Percentiles rank a stretch among this genome's conserved stretches.
Conservation (phyloP, 2,113 vertebrate species). For the Gulo gulo region DNA sequence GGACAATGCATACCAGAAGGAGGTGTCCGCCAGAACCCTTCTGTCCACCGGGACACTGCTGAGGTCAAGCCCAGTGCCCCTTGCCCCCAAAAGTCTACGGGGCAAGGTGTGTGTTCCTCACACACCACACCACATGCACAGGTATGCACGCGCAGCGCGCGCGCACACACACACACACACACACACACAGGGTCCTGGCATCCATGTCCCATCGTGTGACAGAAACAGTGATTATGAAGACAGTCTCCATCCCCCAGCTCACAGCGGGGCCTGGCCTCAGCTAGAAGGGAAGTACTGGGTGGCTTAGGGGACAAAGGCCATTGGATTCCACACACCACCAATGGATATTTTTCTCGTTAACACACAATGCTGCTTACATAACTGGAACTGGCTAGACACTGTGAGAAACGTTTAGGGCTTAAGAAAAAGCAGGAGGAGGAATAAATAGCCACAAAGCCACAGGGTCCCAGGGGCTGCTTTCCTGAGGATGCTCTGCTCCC, state of each 20-base stretch:
- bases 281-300: constrained; percentile 54
- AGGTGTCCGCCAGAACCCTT: not conserved
- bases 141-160: no score
- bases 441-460: constrained; percentile 71
- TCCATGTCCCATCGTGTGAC: not conserved
- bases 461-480: constrained; percentile 54
- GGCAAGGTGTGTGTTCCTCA: not conserved
- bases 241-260: not conserved
- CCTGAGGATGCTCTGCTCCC: not conserved
- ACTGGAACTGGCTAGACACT: constrained; percentile 58
- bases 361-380: constrained; percentile 64
- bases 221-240: not conserved
- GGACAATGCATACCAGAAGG: not conserved
- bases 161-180: not conserved
- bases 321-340: constrained; percentile 4
- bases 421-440: constrained; percentile 58
- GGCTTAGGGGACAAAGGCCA: constrained; percentile 56
- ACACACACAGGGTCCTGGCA: not conserved
- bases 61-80: not conserved
- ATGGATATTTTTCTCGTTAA: constrained; percentile 72
- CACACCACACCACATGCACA: not conserved
- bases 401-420: constrained; percentile 65
- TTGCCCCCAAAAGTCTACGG: not conserved
- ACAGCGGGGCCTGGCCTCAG: not conserved
- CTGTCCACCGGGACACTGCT: not conserved